Evolutionary conservation across 2,113 vertebrate genomes (phyloP).

Genomic region (Burhinus oedicnemus): DNA sequence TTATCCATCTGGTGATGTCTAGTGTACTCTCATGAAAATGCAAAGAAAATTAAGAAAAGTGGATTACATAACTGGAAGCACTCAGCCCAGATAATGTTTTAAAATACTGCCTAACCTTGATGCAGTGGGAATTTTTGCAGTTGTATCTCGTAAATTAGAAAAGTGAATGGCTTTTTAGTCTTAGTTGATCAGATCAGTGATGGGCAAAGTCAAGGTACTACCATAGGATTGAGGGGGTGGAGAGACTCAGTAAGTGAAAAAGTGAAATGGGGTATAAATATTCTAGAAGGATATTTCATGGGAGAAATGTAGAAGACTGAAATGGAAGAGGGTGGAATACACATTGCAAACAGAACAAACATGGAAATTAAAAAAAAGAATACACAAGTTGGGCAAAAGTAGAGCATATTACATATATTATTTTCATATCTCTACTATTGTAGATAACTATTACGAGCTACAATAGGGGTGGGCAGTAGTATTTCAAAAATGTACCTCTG

Average conservation of each 20-base stretch:
- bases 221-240: not conserved
- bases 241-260: accelerated
- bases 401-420: not conserved
- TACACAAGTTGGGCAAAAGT: not conserved
- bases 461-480: not conserved
- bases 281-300: not conserved
- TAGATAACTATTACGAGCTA: accelerated
- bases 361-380: not conserved
- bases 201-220: not conserved
- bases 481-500: not conserved
- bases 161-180: not conserved
- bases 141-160: not conserved
- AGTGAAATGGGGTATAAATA: not conserved
- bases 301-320: not conserved
- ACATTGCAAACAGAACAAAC: not conserved
- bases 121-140: not conserved
- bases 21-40: not conserved
- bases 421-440: not conserved
- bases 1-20: not conserved
- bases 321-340: not conserved
- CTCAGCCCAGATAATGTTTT: not conserved
- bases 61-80: not conserved
- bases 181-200: not conserved
- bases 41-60: not conserved
- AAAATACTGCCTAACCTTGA: not conserved